A percentile compares a stretch with the other conserved stretches of the same genome.
Conservation (phyloP, 1,140 invertebrate species). For the Lordiphosa mommai region DNA sequence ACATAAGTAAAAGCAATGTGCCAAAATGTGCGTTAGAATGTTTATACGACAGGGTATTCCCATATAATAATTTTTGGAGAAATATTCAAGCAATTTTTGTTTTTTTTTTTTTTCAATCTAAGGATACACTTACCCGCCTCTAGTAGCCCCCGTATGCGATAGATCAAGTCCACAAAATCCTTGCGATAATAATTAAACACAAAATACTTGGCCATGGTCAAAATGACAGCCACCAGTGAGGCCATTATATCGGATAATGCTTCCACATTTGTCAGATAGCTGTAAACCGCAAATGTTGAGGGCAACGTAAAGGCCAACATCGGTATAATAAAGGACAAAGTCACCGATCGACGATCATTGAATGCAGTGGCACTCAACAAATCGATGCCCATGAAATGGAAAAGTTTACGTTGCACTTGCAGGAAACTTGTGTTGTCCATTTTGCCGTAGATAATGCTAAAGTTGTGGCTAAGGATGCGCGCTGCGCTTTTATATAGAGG, state of each 20-base stretch:
- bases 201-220: conserved; percentile 39
- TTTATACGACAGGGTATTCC: too few species aligned
- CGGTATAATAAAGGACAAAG: conserved; percentile 15
- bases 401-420: conserved; percentile 42
- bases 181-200: conserved; percentile 46
- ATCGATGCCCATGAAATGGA: conserved; percentile 50
- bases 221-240: conserved; percentile 35
- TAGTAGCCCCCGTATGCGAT: conserved; percentile 38
- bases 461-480: neutral
- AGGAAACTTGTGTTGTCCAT: conserved; percentile 31
- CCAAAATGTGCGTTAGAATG: too few species aligned
- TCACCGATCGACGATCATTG: conserved; percentile 35
- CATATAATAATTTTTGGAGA: too few species aligned
- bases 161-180: conserved; percentile 42
- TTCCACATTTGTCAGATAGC: conserved; percentile 44
- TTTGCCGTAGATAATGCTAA: neutral
- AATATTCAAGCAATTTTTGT: neutral
- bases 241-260: conserved; percentile 50
- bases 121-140: conserved; percentile 48
- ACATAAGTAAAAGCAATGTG: too few species aligned
- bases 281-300: conserved; percentile 26
- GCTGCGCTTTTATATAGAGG: neutral
- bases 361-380: conserved; percentile 15
- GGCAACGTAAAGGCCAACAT: conserved; percentile 28
- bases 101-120: too few species aligned